These are phyloP conservation scores for Zosterops borbonicus DNA, from an alignment of 2,113 vertebrate genomes.

Conservation along the genomic window DNA sequence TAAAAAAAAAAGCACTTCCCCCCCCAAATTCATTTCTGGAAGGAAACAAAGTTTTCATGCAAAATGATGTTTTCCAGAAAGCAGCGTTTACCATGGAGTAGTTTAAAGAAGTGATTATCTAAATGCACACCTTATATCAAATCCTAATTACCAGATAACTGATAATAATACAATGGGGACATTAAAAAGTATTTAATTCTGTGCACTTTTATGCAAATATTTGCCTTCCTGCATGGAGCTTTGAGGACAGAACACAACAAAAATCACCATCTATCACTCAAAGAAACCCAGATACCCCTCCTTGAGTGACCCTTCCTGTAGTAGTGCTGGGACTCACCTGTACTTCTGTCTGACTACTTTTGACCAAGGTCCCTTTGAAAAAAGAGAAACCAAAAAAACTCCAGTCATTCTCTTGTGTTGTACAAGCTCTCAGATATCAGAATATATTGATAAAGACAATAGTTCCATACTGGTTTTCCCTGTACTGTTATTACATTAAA, in stretches of 20 bases:
- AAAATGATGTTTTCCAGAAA: neutral
- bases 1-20: neutral
- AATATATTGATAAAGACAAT: neutral
- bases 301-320: neutral
- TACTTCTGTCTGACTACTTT: neutral
- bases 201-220: neutral
- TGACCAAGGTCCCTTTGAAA: neutral
- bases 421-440: neutral
- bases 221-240: neutral
- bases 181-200: neutral
- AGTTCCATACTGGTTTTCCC: neutral
- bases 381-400: accelerated
- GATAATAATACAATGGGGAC: neutral
- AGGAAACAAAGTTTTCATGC: neutral
- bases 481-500: neutral
- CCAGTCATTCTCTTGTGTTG: accelerated
- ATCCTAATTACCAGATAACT: neutral
- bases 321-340: accelerated
- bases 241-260: neutral
- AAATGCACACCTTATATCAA: neutral
- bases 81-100: neutral
- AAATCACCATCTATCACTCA: neutral
- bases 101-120: neutral
- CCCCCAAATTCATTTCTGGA: neutral
- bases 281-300: neutral